phyloP scores from a whole-genome alignment of 92 coral and sea anemone genomes.

The Parazoanthus swiftii region DNA sequence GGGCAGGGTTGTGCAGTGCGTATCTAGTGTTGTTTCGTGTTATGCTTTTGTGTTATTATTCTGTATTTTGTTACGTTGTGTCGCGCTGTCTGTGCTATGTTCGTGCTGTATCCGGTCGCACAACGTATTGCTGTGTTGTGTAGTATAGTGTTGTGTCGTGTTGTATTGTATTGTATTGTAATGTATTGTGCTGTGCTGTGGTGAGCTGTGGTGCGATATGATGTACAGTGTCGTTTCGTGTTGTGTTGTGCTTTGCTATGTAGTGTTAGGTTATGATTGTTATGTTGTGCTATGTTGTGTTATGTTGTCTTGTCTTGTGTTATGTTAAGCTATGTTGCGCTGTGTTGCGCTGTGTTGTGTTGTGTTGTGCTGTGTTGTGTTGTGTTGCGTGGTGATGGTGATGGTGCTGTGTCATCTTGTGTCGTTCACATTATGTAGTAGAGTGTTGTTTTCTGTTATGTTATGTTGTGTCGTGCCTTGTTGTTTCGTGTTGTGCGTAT shows the following conservation, averaged over 20 bases:
- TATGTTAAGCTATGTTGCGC: too few species aligned
- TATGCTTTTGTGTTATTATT: background rate
- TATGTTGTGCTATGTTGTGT: background rate
- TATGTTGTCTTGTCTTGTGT: background rate
- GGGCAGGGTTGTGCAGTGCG: too few species aligned
- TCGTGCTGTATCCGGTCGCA: background rate
- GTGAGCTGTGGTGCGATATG: background rate
- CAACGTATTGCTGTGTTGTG: background rate
- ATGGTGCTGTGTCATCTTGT: too few species aligned
- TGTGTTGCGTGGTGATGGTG: too few species aligned
- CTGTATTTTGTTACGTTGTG: background rate
- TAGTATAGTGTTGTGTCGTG: conserved; percentile 16
- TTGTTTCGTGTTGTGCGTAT: too few species aligned
- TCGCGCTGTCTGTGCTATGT: background rate
- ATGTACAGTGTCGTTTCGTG: background rate
- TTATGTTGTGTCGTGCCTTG: background rate
- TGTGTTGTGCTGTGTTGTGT: background rate
- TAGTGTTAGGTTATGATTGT: too few species aligned
- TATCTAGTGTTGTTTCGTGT: background rate
- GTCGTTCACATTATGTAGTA: too few species aligned
- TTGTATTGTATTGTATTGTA: background rate
- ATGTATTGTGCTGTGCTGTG: background rate
- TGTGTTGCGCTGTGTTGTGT: background rate
- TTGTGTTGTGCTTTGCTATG: background rate
- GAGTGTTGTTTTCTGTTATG: background rate